Evolutionary conservation across 2,797 vertebrate species (phyloP).

Genomic region (Sebastes kiyomatsui): DNA sequence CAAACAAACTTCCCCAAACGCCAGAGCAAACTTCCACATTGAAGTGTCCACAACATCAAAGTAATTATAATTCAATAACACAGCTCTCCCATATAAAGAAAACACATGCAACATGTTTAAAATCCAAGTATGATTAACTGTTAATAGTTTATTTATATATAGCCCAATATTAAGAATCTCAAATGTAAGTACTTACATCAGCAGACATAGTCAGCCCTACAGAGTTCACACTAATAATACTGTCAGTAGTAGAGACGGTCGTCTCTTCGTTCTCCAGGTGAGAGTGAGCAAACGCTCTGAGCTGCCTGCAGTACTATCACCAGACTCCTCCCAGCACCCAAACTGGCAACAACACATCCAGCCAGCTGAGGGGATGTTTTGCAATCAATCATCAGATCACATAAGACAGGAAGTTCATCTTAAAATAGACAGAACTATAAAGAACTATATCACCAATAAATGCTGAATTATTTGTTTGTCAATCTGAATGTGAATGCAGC

Average conservation of each 20-base stretch:
- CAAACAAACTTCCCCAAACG: neutral
- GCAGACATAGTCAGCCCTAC: constrained; percentile 43
- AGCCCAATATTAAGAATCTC: neutral
- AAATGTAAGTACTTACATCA: constrained; percentile 60
- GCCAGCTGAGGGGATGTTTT: constrained; percentile 21
- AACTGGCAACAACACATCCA: constrained; percentile 1
- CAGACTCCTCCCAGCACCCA: constrained; percentile 54
- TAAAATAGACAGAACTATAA: neutral
- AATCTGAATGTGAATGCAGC: neutral
- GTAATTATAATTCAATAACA: neutral
- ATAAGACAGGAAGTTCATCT: constrained; percentile 11
- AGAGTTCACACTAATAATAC: constrained; percentile 4
- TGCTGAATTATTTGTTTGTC: neutral
- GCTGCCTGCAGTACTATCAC: constrained; percentile 1
- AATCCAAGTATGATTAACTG: too few species aligned
- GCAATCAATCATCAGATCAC: constrained; percentile 20
- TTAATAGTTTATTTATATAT: neutral
- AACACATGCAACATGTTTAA: neutral
- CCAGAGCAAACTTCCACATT: neutral
- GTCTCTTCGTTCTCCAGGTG: constrained; percentile 13
- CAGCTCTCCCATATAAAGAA: neutral
- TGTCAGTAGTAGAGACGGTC: neutral
- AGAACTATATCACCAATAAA: neutral
- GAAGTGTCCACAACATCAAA: neutral
- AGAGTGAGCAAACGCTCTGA: constrained; percentile 19